Conservation (phyloP, 2,113 vertebrate genomes). For the Micromys minutus region DNA sequence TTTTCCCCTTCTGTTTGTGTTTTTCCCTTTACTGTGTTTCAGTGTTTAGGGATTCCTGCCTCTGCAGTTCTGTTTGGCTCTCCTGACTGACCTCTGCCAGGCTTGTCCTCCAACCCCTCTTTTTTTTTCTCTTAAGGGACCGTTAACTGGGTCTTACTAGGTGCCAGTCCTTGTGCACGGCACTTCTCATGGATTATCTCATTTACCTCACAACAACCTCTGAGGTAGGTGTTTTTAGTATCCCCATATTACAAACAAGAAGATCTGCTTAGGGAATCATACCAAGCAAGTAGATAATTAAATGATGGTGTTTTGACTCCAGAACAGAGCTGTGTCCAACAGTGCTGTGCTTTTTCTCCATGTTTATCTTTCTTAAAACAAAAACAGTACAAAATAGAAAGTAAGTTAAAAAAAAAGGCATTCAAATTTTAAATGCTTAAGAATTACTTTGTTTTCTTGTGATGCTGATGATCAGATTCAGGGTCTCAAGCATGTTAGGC, state of each 20-base stretch:
- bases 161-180: conserved; percentile 67
- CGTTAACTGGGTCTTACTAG: conserved; percentile 77
- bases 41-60: conserved; percentile 39
- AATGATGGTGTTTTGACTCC: conserved; percentile 54
- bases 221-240: conserved; percentile 77
- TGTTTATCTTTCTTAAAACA: conserved; percentile 40
- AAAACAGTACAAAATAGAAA: conserved; percentile 8
- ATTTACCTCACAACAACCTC: conserved; percentile 73
- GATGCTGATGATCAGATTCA: not conserved
- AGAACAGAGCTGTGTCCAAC: conserved; percentile 40
- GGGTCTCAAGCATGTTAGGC: not conserved
- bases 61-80: conserved; percentile 60
- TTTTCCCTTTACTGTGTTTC: not conserved
- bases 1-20: conserved; percentile 16
- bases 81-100: conserved; percentile 61
- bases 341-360: conserved; percentile 12
- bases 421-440: conserved; percentile 46
- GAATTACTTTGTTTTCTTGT: not conserved
- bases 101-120: conserved; percentile 66
- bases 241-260: conserved; percentile 60
- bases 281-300: conserved; percentile 28
- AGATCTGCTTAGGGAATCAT: conserved; percentile 20
- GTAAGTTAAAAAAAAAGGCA: not conserved
- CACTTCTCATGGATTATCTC: conserved; percentile 74
- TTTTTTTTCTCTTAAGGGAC: conserved; percentile 79